phyloP scores from a whole-genome alignment of 2,888 invertebrate species.

The Nasonia oneida region DNA sequence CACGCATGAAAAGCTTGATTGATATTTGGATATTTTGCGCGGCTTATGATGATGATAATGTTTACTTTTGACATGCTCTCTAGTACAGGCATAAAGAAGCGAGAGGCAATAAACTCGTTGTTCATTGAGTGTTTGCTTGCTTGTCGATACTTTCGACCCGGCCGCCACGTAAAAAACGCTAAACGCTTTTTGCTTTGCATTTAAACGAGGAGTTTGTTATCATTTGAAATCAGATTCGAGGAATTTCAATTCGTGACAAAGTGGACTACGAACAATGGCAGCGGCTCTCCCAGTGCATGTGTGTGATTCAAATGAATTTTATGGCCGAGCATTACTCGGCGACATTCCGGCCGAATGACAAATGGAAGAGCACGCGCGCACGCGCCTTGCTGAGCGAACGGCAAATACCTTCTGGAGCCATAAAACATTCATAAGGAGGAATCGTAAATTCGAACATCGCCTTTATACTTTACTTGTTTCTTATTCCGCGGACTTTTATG shows the following conservation, averaged over 20 bases:
- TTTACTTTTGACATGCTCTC: neutral
- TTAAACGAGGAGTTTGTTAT: neutral
- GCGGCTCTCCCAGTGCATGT: neutral
- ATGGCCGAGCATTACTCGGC: neutral
- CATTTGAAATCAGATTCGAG: neutral
- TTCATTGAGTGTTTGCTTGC: neutral
- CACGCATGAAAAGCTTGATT: too few relatives aligned
- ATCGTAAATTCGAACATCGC: slow-evolving; percentile 7
- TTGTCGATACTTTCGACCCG: neutral
- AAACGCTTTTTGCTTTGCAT: neutral
- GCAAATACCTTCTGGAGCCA: neutral
- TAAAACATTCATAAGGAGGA: neutral
- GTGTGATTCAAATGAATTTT: slow-evolving; percentile 15
- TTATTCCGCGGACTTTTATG: neutral
- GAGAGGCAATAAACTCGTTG: neutral
- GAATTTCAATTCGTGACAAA: neutral
- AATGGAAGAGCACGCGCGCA: neutral
- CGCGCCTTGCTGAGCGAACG: neutral
- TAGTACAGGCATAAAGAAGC: neutral
- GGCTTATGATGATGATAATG: neutral
- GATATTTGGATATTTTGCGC: too few relatives aligned
- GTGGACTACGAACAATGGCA: neutral
- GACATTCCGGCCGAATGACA: slow-evolving; percentile 1
- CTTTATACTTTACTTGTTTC: neutral
- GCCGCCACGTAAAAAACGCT: neutral